phyloP scores from a whole-genome alignment of 2,113 vertebrate species.

The Pseudonaja textilis region DNA sequence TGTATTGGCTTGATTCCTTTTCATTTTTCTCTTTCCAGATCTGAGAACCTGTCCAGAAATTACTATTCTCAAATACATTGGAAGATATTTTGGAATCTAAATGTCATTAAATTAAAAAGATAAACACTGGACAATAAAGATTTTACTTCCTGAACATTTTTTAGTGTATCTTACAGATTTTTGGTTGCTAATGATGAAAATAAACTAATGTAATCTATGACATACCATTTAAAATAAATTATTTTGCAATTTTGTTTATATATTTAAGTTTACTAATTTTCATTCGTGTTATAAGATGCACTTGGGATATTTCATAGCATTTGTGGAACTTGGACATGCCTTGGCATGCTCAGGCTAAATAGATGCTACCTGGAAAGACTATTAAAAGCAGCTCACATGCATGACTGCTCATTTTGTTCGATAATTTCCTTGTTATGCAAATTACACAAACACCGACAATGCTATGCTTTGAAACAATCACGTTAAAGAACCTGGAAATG shows the following conservation, averaged over 20 bases:
- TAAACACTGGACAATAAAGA: neutral
- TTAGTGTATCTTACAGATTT: neutral
- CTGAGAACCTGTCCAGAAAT: slow-evolving; percentile 13
- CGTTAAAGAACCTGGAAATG: neutral
- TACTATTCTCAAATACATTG: neutral
- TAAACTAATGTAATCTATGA: neutral
- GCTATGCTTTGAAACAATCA: neutral
- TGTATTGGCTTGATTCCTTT: slow-evolving; percentile 1
- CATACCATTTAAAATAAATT: neutral
- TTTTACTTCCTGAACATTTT: neutral
- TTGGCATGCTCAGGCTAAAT: neutral
- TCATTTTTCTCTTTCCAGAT: slow-evolving; percentile 18
- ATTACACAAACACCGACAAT: neutral
- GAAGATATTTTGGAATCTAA: fast-evolving
- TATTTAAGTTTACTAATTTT: neutral
- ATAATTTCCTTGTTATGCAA: neutral
- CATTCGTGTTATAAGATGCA: neutral
- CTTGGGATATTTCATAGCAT: neutral
- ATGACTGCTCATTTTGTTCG: too few species aligned
- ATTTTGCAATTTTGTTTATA: neutral
- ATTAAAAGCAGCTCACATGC: neutral
- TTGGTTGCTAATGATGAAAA: neutral
- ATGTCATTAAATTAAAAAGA: neutral
- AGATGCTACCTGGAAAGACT: neutral
- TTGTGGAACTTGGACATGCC: neutral